Conservation (phyloP, 2,888 invertebrate species). For the Diabrotica balteata region DNA sequence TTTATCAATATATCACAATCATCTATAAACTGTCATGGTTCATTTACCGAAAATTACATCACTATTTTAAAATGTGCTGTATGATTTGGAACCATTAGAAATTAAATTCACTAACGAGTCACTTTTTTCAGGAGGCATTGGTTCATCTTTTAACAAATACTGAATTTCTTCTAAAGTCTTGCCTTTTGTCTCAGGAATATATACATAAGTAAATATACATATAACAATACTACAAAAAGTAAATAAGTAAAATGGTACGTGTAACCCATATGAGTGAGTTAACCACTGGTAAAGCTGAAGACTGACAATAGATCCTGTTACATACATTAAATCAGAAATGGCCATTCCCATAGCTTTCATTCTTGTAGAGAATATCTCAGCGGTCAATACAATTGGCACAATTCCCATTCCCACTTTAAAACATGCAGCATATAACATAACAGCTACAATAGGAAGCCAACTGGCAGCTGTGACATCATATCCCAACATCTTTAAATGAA, state of each 20-base stretch:
- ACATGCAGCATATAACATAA: constrained; percentile 55
- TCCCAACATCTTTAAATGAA: constrained; percentile 50
- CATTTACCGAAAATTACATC: background rate
- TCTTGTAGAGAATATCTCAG: constrained; percentile 57
- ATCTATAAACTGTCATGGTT: too few species aligned
- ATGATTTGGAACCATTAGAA: constrained; percentile 17
- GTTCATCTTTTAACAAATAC: constrained; percentile 36
- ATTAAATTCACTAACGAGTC: constrained; percentile 4
- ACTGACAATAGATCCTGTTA: constrained; percentile 51
- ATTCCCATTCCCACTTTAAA: constrained; percentile 57
- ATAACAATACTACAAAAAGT: constrained; percentile 41
- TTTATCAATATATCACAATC: too few species aligned
- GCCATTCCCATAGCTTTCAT: constrained; percentile 59
- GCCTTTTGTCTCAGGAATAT: constrained; percentile 75
- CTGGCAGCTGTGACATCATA: constrained; percentile 49
- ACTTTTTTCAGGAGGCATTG: background rate
- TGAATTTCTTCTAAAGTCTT: constrained; percentile 73
- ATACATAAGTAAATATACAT: constrained; percentile 36
- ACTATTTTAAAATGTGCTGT: constrained; percentile 15
- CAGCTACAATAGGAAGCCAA: constrained; percentile 55
- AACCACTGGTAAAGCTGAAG: constrained; percentile 52
- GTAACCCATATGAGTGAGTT: constrained; percentile 49
- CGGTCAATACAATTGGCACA: constrained; percentile 57
- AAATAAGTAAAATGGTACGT: constrained; percentile 56
- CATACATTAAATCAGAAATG: constrained; percentile 54